phyloP scores from a whole-genome alignment of 2,113 vertebrate species.

The Cryptotis parvus region DNA sequence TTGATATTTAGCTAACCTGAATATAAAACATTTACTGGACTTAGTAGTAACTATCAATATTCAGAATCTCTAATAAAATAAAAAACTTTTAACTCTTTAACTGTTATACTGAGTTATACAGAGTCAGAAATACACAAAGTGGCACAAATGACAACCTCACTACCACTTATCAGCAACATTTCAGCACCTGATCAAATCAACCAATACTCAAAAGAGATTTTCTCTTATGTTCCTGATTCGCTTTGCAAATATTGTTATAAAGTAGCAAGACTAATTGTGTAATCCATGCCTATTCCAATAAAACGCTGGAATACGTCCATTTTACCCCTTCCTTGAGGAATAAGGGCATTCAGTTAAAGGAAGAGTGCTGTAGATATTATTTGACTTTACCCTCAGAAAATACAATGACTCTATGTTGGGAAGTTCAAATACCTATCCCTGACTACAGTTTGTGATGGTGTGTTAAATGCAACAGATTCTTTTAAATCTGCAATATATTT shows the following conservation, averaged over 20 bases:
- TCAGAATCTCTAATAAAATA: background rate
- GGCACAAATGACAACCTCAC: conserved; percentile 43
- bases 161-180: conserved; percentile 21
- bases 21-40: conserved; percentile 64
- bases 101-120: background rate
- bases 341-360: background rate
- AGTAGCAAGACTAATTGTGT: conserved; percentile 44
- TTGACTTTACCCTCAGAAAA: background rate
- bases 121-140: background rate
- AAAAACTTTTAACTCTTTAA: too few relatives aligned
- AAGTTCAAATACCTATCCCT: background rate
- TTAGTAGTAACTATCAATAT: background rate
- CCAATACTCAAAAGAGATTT: background rate
- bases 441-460: background rate
- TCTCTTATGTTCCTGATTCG: conserved; percentile 50
- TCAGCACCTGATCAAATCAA: conserved; percentile 29
- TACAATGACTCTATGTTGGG: background rate
- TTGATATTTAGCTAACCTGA: conserved; percentile 52
- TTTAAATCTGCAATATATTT: too few relatives aligned
- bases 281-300: conserved; percentile 35
- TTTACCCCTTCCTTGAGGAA: conserved; percentile 30
- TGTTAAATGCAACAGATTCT: background rate
- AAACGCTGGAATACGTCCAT: background rate
- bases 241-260: conserved; percentile 36
- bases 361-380: background rate